A percentile compares a stretch with the other conserved stretches of the same genome.
These are phyloP conservation scores for Spicauda simplicius DNA, from an alignment of 2,888 invertebrate species.

Conservation along the genomic window DNA sequence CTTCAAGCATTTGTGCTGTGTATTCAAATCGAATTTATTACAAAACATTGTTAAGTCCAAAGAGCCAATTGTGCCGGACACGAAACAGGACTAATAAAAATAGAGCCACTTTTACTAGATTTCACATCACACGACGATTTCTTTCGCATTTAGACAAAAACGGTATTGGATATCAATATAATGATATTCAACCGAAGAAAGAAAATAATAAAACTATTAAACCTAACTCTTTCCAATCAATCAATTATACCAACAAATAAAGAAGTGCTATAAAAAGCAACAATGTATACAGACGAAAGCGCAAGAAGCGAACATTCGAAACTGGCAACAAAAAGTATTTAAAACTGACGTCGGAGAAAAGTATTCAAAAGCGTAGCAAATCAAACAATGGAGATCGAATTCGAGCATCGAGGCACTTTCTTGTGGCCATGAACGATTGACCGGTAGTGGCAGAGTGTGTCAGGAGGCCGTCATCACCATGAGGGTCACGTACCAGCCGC, in stretches of 20 bases:
- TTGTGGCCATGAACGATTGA: slow-evolving; percentile 61
- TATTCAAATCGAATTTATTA: too few relatives aligned
- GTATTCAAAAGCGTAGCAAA: slow-evolving; percentile 41
- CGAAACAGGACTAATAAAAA: slow-evolving; percentile 1
- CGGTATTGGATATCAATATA: neutral
- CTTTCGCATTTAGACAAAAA: neutral
- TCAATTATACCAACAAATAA: slow-evolving; percentile 25
- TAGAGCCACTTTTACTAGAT: slow-evolving; percentile 2
- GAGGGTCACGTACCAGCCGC: slow-evolving; percentile 57
- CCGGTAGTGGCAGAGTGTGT: slow-evolving; percentile 53
- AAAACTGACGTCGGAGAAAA: slow-evolving; percentile 23
- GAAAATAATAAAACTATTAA: slow-evolving; percentile 13
- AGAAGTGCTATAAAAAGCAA: slow-evolving; percentile 8
- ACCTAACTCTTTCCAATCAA: slow-evolving; percentile 25
- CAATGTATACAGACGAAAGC: slow-evolving; percentile 40
- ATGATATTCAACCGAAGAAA: slow-evolving; percentile 3
- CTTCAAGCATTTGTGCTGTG: too few relatives aligned
- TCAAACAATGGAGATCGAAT: slow-evolving; percentile 43
- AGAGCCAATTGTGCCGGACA: neutral
- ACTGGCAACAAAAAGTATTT: slow-evolving; percentile 32
- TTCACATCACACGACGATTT: neutral
- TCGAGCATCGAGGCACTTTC: slow-evolving; percentile 55
- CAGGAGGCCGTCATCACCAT: slow-evolving; percentile 64
- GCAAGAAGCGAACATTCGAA: slow-evolving; percentile 35
- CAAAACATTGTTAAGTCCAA: neutral